Evolutionary conservation across 2,888 invertebrate genomes (phyloP).

Genomic region (Therioaphis trifolii): DNA sequence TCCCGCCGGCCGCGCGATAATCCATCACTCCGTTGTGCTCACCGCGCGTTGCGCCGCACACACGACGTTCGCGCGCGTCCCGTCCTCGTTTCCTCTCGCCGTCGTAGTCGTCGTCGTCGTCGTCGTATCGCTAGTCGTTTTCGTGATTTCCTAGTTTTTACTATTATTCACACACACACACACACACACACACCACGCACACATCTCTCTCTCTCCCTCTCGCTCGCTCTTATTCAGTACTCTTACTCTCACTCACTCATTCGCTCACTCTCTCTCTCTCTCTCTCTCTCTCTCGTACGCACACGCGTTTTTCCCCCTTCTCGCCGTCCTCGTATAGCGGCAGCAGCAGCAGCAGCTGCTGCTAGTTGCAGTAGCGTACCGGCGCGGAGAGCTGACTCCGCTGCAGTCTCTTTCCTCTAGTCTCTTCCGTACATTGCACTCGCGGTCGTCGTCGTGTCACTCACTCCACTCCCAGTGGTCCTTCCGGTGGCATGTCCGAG

Average conservation of each 20-base stretch:
- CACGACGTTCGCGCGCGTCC: background rate
- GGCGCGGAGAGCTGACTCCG: too few species aligned
- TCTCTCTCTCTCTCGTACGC: background rate
- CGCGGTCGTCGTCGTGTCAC: too few species aligned
- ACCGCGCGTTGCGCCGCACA: too few species aligned
- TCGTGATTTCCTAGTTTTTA: constrained; percentile 26
- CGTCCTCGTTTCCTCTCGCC: background rate
- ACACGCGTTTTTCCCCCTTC: background rate
- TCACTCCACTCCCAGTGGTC: too few species aligned
- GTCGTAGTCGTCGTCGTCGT: background rate
- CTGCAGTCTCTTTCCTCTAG: too few species aligned
- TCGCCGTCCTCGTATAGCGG: too few species aligned
- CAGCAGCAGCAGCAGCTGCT: too few species aligned
- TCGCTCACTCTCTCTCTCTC: constrained; percentile 5
- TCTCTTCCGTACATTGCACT: too few species aligned
- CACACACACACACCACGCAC: background rate
- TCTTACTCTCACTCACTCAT: constrained; percentile 7
- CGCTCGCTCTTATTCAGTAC: background rate
- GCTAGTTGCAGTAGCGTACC: too few species aligned
- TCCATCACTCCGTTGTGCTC: too few species aligned
- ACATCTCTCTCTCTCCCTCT: constrained; percentile 35
- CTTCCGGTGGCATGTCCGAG: constrained; percentile 42
- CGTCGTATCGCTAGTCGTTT: background rate
- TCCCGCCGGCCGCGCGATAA: constrained; percentile 63
- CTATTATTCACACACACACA: background rate